Percentiles rank a stretch among this genome's conserved stretches.
phyloP scores from a whole-genome alignment of 37 sponge, comb jelly and placozoan genomes.

The Theonella swinhoei region DNA sequence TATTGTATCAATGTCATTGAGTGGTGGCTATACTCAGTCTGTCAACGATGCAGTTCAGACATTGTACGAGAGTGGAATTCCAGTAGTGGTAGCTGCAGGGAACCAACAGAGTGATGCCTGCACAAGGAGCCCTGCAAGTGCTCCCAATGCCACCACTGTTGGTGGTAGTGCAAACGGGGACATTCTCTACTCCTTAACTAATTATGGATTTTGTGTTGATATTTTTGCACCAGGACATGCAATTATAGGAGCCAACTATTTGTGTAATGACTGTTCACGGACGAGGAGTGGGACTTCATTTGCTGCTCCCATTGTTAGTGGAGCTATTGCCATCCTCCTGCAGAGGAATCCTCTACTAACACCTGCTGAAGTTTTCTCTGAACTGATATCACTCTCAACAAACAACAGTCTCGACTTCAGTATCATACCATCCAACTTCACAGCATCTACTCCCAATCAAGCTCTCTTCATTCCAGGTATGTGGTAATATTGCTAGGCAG shows the following conservation, averaged over 20 bases:
- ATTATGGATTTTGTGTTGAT: constrained; percentile 71
- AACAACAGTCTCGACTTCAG: constrained; percentile 29
- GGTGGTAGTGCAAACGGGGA: constrained; percentile 58
- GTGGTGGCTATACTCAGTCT: constrained; percentile 8
- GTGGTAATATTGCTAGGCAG: too few species aligned
- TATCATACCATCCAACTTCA: not conserved
- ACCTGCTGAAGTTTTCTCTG: constrained; percentile 27
- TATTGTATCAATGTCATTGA: constrained; percentile 65
- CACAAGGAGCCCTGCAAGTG: constrained; percentile 45
- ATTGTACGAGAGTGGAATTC: too few species aligned
- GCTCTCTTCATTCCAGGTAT: too few species aligned
- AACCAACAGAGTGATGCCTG: constrained; percentile 64
- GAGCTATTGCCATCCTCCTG: constrained; percentile 57
- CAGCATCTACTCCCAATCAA: constrained; percentile 50
- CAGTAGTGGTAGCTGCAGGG: too few species aligned
- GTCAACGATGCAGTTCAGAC: constrained; percentile 35
- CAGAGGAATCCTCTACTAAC: constrained; percentile 54
- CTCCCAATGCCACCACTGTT: constrained; percentile 55
- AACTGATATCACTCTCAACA: constrained; percentile 14
- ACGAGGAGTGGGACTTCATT: constrained; percentile 65
- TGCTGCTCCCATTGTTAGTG: constrained; percentile 67
- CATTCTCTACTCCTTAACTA: constrained; percentile 37
- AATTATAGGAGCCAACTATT: constrained; percentile 51
- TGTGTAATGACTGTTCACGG: constrained; percentile 41
- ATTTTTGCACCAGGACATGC: constrained; percentile 71